Base-by-base conservation (phyloP, 2,797 vertebrate genomes). In the Phrynocephalus vlangalii region DNA sequence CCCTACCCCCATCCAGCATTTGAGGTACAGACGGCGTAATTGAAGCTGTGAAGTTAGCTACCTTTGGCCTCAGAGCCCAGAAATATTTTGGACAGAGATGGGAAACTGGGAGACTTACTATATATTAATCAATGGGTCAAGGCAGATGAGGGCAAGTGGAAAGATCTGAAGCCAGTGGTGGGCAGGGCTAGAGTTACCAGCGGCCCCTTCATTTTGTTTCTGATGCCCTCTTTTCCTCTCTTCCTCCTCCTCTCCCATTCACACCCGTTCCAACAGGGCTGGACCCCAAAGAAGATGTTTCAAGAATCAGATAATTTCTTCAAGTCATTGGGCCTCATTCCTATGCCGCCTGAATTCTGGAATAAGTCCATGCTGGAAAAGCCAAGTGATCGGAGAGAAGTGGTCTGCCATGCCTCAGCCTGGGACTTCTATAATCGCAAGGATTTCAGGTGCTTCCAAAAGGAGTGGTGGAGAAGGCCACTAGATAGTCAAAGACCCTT, bases 371-470 rank as follows among this genome's bases (percentile, higher is more conserved):
- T 99, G 98, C 93, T 98, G 0, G 97, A 96, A 94, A 99, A 99
- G 87, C 98, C 98, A 0, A 52, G 92, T 0, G 97, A 98, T 0
- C 97, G 97, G 18, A 93, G 98, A 38, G 96, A 99, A 87, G 98
- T 99, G 83, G 98, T 99, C 78, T 99, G 98, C 84, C 98, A 99
- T 0, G 98, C 98, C 66, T 99, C 98, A 0, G 98, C 98, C 44
- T 99, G 98, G 98, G 98, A 99, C 90, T 99, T 99, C 96, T 98
- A 98, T 94, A 99, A 99, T 72, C 96, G 98, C 91, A 98, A 98
- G 93, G 98, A 99, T 94, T 99, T 99, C 96, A 98, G 98, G 98
- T 99, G 91, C 83, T 91, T 0, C 0, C 0, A 4, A 63, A 88
- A 30, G 50, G 26, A 82, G 5, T 52, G 48, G 60, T 67, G 72